Percentiles rank a stretch among this genome's conserved stretches.
phyloP scores from a whole-genome alignment of 2,113 vertebrate genomes.

The Anolis carolinensis region DNA sequence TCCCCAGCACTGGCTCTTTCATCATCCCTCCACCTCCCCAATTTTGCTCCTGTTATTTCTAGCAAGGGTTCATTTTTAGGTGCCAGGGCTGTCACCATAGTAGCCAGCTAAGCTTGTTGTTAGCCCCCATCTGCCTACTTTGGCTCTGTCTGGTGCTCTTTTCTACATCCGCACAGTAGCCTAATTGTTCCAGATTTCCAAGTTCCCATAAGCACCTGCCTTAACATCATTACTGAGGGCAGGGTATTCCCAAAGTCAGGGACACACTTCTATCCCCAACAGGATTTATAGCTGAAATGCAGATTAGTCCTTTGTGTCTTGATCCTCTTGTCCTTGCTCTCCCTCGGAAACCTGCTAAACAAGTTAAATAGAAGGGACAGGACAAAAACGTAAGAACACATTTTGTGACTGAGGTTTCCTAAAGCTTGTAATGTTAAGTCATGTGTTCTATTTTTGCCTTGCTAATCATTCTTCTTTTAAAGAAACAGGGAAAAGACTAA shows the following conservation, averaged over 20 bases:
- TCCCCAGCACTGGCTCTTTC: background rate
- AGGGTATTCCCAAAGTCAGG: background rate
- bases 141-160: background rate
- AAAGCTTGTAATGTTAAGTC: background rate
- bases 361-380: background rate
- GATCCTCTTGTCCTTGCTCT: conserved; percentile 8
- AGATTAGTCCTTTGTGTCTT: conserved; percentile 15
- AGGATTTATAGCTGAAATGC: conserved; percentile 25
- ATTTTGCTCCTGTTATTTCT: conserved; percentile 9
- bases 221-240: background rate
- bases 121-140: background rate
- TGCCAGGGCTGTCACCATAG: conserved; percentile 11
- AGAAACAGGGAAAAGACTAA: background rate
- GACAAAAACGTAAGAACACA: background rate
- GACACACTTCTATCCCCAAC: conserved; percentile 6
- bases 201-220: conserved; percentile 35
- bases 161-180: background rate
- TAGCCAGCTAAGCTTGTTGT: background rate
- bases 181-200: conserved; percentile 20
- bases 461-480: background rate
- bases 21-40: background rate
- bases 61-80: conserved; percentile 29
- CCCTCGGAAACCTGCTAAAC: background rate
- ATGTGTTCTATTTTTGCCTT: background rate
- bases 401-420: background rate